Evolutionary conservation across 2,888 invertebrate species (phyloP).

Genomic region (Drosophila cognata): DNA sequence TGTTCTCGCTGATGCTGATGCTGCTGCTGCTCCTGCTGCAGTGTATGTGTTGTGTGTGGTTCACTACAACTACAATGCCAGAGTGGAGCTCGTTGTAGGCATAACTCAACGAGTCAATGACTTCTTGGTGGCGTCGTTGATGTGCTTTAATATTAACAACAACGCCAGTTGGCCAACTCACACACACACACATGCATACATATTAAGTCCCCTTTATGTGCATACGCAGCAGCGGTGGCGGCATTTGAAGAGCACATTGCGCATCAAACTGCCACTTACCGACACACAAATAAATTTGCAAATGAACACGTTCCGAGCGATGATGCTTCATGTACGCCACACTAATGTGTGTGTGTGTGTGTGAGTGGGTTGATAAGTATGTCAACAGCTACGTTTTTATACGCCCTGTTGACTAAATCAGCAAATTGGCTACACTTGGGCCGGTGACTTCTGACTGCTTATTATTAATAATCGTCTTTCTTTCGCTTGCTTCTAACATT

Average conservation of each 20-base stretch:
- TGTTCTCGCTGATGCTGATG: slow-evolving; percentile 22
- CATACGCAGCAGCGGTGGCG: slow-evolving; percentile 33
- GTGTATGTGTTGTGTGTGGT: slow-evolving; percentile 32
- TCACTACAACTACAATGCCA: slow-evolving; percentile 59
- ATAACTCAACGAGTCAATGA: slow-evolving; percentile 84
- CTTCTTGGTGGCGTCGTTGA: slow-evolving; percentile 83
- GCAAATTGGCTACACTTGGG: slow-evolving; percentile 75
- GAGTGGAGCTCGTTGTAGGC: slow-evolving; percentile 67
- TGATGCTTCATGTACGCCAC: slow-evolving; percentile 47
- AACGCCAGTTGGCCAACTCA: slow-evolving; percentile 54
- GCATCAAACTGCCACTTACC: slow-evolving; percentile 79
- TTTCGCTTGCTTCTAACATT: slow-evolving; percentile 9
- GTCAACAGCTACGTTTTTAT: slow-evolving; percentile 75
- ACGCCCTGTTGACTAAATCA: slow-evolving; percentile 67
- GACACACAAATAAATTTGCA: slow-evolving; percentile 81
- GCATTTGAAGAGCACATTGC: slow-evolving; percentile 77
- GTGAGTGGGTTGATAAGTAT: slow-evolving; percentile 72
- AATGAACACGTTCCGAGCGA: slow-evolving; percentile 80
- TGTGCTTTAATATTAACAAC: slow-evolving; percentile 82
- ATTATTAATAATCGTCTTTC: slow-evolving; percentile 60
- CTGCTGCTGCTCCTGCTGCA: slow-evolving; percentile 10
- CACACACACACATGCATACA: slow-evolving; percentile 26
- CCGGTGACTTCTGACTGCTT: slow-evolving; percentile 49
- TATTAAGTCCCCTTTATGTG: slow-evolving; percentile 48
- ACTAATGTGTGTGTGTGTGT: slow-evolving; percentile 19